phyloP scores from a whole-genome alignment of 2,888 invertebrate genomes.

The Catocala fraxini region DNA sequence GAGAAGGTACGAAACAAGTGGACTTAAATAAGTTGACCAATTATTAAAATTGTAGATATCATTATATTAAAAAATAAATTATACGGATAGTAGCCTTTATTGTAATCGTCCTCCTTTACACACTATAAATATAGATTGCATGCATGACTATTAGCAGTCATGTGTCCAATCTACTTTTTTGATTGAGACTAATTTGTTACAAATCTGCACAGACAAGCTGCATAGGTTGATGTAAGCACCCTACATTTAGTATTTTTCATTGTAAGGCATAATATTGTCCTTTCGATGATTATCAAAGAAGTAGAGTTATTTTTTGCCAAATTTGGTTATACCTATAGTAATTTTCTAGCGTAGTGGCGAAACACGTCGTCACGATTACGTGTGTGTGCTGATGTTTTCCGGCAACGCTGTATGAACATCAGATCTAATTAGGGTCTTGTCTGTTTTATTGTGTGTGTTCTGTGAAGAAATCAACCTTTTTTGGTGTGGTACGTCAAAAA shows the following conservation, averaged over 20 bases:
- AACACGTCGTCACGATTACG: slow-evolving; percentile 29
- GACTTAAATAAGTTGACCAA: too few species aligned
- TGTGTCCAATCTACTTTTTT: too few species aligned
- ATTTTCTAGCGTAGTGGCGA: slow-evolving; percentile 14
- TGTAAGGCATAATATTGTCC: slow-evolving; percentile 19
- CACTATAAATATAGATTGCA: too few species aligned
- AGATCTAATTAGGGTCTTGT: slow-evolving; percentile 43
- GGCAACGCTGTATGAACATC: slow-evolving; percentile 33
- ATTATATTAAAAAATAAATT: too few species aligned
- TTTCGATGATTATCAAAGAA: slow-evolving; percentile 36
- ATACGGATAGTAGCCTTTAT: too few species aligned
- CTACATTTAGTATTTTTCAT: slow-evolving; percentile 11
- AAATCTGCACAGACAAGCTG: too few species aligned
- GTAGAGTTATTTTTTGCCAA: slow-evolving; percentile 18
- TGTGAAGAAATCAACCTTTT: slow-evolving; percentile 31
- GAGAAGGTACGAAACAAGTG: too few species aligned
- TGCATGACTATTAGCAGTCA: too few species aligned
- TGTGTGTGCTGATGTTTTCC: slow-evolving; percentile 30
- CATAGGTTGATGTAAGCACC: slow-evolving; percentile 5
- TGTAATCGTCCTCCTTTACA: too few species aligned
- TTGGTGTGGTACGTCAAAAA: slow-evolving; percentile 11
- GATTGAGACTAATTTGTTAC: too few species aligned
- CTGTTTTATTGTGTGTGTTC: slow-evolving; percentile 26
- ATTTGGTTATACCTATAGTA: slow-evolving; percentile 30
- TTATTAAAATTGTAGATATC: too few species aligned